Evolutionary conservation across 2,113 vertebrate genomes (phyloP), one percentile per base, ranked within the genome.

Genomic region (Daboia siamensis): DNA sequence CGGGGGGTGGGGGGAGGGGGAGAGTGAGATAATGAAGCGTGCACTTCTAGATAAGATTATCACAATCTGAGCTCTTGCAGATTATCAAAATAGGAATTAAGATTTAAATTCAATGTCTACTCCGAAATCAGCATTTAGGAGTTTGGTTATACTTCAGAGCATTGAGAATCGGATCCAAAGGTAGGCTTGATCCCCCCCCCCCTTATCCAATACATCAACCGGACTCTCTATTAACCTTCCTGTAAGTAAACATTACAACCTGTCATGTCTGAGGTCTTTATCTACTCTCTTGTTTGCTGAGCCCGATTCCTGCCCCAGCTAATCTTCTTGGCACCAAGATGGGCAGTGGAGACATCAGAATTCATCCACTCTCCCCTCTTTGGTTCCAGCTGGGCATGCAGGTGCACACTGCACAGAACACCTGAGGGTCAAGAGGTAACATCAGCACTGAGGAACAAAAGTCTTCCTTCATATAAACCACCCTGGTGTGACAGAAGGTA

Each of bases 231-330:
- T 48, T 20, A 46, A 89, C 57, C 54, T 59, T 89, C 57, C 33
- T 44, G 24, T n/a, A 59, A 21, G n/a, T 46, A 56, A 20, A 7
- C 39, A 44, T 5, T 51, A 39, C 26, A 87, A 80, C 3, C 52
- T 54, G 55, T 74, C 24, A 55, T 20, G 24, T 88, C 26, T 33
- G 59, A 90, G 2, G 21, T 24, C 56, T 92, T 92, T 92, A 92
- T 92, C 74, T 90, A 89, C 89, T 90, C 64, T 92, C 29, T 92
- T 92, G 86, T 88, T 88, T 92, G n/a, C 1, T 4, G 13, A 92
- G 33, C 24, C 90, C 1, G 20, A 39, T 80, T 39, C 15, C 55
- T 90, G 29, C 46, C 61, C 46, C 69, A 51, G 15, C 6, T 89
- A 59, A 92, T 52, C 55, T 20, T 44, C 88, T 39, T 24, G 55